Conservation (phyloP, 2,113 vertebrate species). For the Synodontis membranacea region DNA sequence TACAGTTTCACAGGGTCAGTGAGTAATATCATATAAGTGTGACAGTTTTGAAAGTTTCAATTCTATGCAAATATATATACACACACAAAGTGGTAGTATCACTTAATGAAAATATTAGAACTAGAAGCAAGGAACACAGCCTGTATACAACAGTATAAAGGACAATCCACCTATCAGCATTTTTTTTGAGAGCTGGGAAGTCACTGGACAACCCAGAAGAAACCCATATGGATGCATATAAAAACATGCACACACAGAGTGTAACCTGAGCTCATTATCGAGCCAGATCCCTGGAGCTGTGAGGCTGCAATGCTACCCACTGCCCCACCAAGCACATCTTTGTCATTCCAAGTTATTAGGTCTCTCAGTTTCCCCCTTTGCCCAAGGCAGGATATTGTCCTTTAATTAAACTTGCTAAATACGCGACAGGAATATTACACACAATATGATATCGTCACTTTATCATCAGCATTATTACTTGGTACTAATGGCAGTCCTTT, state of each 20-base stretch:
- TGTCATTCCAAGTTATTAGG: conserved; percentile 20
- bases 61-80: not conserved
- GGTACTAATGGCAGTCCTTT: not conserved
- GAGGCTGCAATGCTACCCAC: not conserved
- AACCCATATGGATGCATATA: not conserved
- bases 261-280: conserved; percentile 8
- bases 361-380: not conserved
- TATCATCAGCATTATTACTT: not conserved
- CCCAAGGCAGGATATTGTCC: not conserved
- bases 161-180: not conserved
- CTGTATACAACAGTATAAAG: not conserved
- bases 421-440: not conserved
- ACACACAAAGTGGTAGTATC: not conserved
- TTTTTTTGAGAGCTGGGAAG: not conserved
- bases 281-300: not conserved
- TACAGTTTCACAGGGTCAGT: conserved; percentile 18
- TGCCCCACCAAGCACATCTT: conserved; percentile 5
- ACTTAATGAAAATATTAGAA: not conserved
- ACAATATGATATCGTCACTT: conserved; percentile 6
- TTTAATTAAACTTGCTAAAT: conserved; percentile 39
- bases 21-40: not conserved
- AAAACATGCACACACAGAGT: not conserved
- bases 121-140: not conserved
- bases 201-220: not conserved
- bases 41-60: not conserved